Base-by-base conservation (phyloP, 1,140 invertebrate species). In the Lucilia sericata region DNA sequence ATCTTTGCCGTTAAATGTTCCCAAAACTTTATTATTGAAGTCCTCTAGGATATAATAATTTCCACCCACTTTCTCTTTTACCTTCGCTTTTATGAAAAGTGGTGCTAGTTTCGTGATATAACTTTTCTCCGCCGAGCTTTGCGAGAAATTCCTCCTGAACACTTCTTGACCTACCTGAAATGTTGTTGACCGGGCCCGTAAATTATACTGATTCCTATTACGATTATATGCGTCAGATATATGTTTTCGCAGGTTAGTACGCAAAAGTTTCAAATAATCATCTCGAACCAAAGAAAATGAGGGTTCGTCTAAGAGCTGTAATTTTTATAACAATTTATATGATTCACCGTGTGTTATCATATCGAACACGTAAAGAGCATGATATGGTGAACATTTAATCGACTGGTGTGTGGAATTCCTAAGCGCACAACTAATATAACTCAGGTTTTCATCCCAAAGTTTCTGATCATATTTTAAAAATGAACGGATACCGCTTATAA, bases 371-470 rank as follows among this genome's bases (percentile, higher is more conserved):
- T 82, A 84, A 17, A 84, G 30, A 3, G 49, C 76, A 74, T 49
- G 74, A 75, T 74, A 74, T 75, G 82, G 82, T 34, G 82, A 83
- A 83, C 60, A 83, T 70, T 65, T 65, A 25, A 70, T 30, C 2
- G 51, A 9, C 14, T 65, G 76, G 49, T 84, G 82, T 17, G 55
- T 8, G 8, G 83, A 55, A 14, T 36, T 76, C 13, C 83, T 51
- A 9, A 85, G 47, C 8, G 85, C 85, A 42, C 47, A 74, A 65
- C 65, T 76, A 14, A 84, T 82, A 14, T 21, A 47, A 51, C n/a
- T 78, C 14, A 84, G 19, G 30, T 85, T 55, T 13, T 75, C 42
- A 21, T 85, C 85, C 85, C 85, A 84, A 21, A 60, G 55, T 74
- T 65, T 51, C 17, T 74, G 82, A n/a, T 74, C 65, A n/a, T 17